Base-by-base conservation (phyloP, 2,888 invertebrate genomes). In the Eupeodes latifasciatus region DNA sequence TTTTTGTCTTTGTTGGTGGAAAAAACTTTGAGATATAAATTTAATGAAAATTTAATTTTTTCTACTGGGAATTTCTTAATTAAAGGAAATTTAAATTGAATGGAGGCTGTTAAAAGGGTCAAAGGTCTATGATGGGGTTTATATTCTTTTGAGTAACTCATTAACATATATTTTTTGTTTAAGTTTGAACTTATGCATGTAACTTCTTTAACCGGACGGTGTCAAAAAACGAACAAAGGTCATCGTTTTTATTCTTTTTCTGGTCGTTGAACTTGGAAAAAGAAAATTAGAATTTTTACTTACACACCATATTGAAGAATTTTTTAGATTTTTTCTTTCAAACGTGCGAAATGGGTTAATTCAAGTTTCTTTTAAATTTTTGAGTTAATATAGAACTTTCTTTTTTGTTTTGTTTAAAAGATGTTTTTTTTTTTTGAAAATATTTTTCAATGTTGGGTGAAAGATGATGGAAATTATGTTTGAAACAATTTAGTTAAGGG, bases 41-140 rank as follows among this genome's bases (percentile, higher is more conserved):
- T 66, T 27, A 49, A 66, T 27, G 36, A 69, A 53, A 53, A 53
- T 53, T 69, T 69, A 69, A 69, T 36, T 36, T 40, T 55, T 69
- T 55, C 34, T 55, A 12, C 12, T 7, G 19, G 14, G 40, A 55
- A 51, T 40, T 67, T 76, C 53, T 82, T 82, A 80, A 80, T 80
- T 80, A 80, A 72, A 44, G 27, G 19, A 36, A 36, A 61, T 61
- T 78, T 27, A 40, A 36, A 36, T 53, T 27, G 53, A 69, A 69
- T 53, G 49, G 14, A 49, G 12, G 4, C 47, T 40, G 61, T 47
- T 10, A 51, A 51, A 69, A 69, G 69, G 69, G 69, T 53, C 36
- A 69, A 53, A 53, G 2, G 51, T 69, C 69, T 67, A 51, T 34
- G n/a, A 34, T 16, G 36, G 36, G 27, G 27, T 14, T 6, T 36